Percentiles rank a stretch among this genome's conserved stretches.
Evolutionary conservation across 2,797 vertebrate species (phyloP).

Genomic region (Labroides dimidiatus): DNA sequence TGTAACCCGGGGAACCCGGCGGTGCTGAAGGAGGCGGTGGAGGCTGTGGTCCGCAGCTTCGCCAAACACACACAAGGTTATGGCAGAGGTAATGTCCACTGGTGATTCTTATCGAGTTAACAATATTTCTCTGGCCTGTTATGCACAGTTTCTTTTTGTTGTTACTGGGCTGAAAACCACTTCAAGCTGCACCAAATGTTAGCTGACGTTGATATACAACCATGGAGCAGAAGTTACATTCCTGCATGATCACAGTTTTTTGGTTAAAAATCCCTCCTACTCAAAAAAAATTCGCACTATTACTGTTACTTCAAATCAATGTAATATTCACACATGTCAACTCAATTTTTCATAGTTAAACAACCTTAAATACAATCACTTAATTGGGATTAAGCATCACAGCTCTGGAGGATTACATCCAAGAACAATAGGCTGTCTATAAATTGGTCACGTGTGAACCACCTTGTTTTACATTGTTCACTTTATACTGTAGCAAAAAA

Average conservation of each 20-base stretch:
- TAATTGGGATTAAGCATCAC: constrained; percentile 44
- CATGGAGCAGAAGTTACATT: constrained; percentile 1
- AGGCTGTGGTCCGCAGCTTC: constrained; percentile 97
- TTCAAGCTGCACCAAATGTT: constrained; percentile 65
- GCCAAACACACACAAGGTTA: constrained; percentile 98
- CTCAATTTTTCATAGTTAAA: not conserved
- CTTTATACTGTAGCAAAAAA: not conserved
- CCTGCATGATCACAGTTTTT: not conserved
- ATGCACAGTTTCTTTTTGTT: constrained; percentile 23
- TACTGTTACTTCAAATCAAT: not conserved
- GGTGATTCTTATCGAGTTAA: not conserved
- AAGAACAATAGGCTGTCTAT: constrained; percentile 25
- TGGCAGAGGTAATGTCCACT: constrained; percentile 87
- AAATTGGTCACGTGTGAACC: not conserved
- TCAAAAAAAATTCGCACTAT: too few species aligned
- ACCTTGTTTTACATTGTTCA: constrained; percentile 8
- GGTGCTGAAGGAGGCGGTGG: constrained; percentile 94
- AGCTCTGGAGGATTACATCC: constrained; percentile 21
- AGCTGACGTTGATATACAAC: constrained; percentile 19
- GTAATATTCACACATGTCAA: not conserved
- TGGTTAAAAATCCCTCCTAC: not conserved
- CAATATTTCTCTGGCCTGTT: not conserved
- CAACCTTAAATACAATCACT: not conserved
- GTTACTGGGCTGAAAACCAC: constrained; percentile 21
- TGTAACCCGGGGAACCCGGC: constrained; percentile 87